A percentile compares a stretch with the other conserved stretches of the same genome.
phyloP scores from a whole-genome alignment of 2,888 invertebrate species.

The Drosophila anomalata region DNA sequence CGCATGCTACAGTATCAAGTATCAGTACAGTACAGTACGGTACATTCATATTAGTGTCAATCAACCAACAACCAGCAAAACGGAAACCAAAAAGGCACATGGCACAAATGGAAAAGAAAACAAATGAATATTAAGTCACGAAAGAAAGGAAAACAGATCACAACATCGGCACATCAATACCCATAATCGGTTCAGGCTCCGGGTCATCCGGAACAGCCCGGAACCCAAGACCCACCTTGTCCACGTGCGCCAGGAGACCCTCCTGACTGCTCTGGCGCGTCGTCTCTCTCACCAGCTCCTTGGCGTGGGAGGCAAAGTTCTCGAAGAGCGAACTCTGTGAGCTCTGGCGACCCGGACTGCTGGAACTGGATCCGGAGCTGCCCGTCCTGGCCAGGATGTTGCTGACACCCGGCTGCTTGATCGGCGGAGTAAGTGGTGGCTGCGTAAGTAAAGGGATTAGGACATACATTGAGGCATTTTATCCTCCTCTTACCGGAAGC shows the following conservation, averaged over 20 bases:
- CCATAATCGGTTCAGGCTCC: background rate
- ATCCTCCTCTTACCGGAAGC: conserved; percentile 74
- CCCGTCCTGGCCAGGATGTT: conserved; percentile 88
- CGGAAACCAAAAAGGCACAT: background rate
- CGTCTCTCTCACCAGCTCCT: conserved; percentile 94
- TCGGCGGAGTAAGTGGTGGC: conserved; percentile 72
- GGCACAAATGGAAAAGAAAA: conserved; percentile 6
- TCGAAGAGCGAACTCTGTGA: conserved; percentile 94
- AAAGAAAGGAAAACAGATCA: conserved; percentile 41
- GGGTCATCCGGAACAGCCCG: background rate
- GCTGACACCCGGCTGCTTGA: conserved; percentile 78
- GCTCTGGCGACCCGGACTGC: conserved; percentile 87
- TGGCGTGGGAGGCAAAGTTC: conserved; percentile 94
- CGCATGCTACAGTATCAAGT: conserved; percentile 68
- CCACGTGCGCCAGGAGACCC: conserved; percentile 94
- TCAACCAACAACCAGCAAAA: conserved; percentile 15
- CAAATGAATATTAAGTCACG: background rate
- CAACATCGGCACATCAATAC: conserved; percentile 64
- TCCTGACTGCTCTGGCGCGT: conserved; percentile 95
- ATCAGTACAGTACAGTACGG: conserved; percentile 43
- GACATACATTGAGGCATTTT: background rate
- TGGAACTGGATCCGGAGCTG: conserved; percentile 87
- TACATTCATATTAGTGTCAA: conserved; percentile 60
- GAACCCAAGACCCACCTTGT: conserved; percentile 87
- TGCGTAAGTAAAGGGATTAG: conserved; percentile 6